Percentiles rank a stretch among this genome's conserved stretches.
Evolutionary conservation across 2,797 vertebrate genomes (phyloP).

Genomic region (Thripadectes ignobilis): DNA sequence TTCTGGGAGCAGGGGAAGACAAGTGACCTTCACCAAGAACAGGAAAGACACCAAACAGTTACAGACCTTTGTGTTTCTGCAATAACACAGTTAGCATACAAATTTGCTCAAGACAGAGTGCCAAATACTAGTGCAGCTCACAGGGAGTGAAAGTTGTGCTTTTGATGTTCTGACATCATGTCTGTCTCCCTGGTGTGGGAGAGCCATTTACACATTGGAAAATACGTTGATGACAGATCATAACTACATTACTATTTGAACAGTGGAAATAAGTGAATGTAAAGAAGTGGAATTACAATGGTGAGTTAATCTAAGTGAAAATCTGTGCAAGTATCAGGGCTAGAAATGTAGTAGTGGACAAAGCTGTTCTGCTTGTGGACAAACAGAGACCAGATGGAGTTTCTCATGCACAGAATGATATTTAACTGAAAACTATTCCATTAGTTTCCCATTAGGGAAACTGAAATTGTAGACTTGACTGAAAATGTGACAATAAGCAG

Average conservation of each 20-base stretch:
- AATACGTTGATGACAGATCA: background rate
- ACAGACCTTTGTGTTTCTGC: background rate
- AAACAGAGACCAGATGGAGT: background rate
- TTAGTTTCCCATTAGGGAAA: background rate
- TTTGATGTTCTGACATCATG: background rate
- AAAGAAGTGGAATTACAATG: background rate
- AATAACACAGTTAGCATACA: background rate
- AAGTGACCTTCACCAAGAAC: background rate
- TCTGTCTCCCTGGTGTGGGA: background rate
- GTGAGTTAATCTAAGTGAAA: background rate
- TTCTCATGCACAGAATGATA: background rate
- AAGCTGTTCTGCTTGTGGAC: background rate
- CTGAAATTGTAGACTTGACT: background rate
- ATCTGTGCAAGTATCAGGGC: background rate
- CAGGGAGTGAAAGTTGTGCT: background rate
- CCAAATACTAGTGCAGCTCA: background rate
- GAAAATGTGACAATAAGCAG: background rate
- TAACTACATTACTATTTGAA: background rate
- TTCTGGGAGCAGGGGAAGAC: background rate
- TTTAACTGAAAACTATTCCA: background rate
- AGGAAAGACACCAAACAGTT: rapidly evolving
- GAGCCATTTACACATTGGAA: background rate
- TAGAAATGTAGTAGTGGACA: background rate
- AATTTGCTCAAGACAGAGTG: background rate
- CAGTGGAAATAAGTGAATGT: background rate